Evolutionary conservation across 2,888 invertebrate species (phyloP).

Genomic region (Tetragonisca angustula): DNA sequence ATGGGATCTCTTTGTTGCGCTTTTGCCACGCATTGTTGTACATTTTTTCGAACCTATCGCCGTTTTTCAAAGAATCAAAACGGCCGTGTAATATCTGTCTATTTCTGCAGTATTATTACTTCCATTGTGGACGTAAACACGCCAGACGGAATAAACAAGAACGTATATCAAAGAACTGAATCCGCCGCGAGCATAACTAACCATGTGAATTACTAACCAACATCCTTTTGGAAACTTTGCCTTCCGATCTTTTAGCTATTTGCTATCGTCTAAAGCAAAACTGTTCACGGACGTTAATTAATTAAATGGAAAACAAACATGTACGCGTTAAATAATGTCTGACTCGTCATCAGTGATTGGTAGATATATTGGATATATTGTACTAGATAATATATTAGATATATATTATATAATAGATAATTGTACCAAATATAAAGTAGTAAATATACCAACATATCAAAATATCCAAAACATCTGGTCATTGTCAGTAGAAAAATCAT

Average conservation of each 20-base stretch:
- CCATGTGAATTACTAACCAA: background rate
- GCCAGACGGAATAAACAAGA: background rate
- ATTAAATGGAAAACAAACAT: background rate
- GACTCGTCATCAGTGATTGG: no score
- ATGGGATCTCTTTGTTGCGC: background rate
- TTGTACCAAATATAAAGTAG: no score
- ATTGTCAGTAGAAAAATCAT: no score
- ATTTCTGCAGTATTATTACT: background rate
- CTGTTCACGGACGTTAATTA: background rate
- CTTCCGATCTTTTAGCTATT: no score
- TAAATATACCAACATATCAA: no score
- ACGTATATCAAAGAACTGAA: background rate
- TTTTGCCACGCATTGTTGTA: background rate
- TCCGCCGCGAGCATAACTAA: background rate
- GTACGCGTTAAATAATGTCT: no score
- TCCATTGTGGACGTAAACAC: background rate
- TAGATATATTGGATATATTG: no score
- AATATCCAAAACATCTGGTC: no score
- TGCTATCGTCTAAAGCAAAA: background rate
- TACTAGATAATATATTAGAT: no score
- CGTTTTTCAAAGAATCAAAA: background rate
- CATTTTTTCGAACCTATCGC: background rate
- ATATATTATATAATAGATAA: no score
- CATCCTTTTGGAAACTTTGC: background rate
- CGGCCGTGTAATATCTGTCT: background rate